Evolutionary conservation across 2,113 vertebrate species (phyloP).

Genomic region (Rhinopomastus cyanomelas): DNA sequence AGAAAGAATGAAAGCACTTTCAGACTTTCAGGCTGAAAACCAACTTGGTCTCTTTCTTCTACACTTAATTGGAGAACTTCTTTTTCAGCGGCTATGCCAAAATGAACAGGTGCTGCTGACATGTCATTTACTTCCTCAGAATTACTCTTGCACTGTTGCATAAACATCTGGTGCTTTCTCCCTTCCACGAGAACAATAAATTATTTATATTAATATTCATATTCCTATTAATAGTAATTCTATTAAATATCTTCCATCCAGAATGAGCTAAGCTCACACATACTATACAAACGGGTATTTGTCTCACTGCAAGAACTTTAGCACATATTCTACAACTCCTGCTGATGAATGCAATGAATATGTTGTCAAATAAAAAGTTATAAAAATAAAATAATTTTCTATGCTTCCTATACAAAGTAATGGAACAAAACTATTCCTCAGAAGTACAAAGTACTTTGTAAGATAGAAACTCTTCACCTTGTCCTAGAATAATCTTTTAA

Average conservation of each 20-base stretch:
- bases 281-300: not conserved
- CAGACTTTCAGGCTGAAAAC: conserved; percentile 43
- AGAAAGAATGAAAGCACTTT: conserved; percentile 47
- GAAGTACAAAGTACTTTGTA: not conserved
- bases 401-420: not conserved
- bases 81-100: conserved; percentile 40
- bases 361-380: not conserved
- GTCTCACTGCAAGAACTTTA: not conserved
- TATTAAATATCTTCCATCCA: not conserved
- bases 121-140: conserved; percentile 38
- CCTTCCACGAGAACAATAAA: conserved; percentile 65
- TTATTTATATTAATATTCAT: not conserved
- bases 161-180: conserved; percentile 66
- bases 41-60: conserved; percentile 28
- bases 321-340: not conserved
- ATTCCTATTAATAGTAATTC: not conserved
- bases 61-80: conserved; percentile 29
- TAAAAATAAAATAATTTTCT: not conserved
- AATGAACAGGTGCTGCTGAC: conserved; percentile 31
- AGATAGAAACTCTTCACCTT: not conserved
- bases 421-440: not conserved
- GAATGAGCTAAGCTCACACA: not conserved
- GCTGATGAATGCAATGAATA: not conserved
- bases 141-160: conserved; percentile 64
- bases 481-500: not conserved